phyloP scores from a whole-genome alignment of 2,113 vertebrate species.

The Tachuris rubrigastra region DNA sequence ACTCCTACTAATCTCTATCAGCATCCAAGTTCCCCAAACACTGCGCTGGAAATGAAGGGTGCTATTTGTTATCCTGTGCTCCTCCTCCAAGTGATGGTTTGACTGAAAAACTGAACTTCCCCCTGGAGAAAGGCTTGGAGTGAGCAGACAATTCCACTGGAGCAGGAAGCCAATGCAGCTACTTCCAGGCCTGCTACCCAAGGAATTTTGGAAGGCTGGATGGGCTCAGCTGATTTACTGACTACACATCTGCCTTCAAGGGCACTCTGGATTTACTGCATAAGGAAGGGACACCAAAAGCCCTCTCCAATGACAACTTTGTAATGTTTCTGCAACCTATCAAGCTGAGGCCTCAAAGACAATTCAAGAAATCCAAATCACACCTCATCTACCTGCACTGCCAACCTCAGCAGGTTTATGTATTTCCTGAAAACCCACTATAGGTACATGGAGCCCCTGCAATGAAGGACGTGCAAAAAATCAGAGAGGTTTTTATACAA shows the following conservation, averaged over 20 bases:
- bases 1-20: not conserved
- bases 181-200: not conserved
- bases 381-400: not conserved
- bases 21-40: not conserved
- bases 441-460: rapidly evolving
- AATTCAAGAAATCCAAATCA: not conserved
- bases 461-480: not conserved
- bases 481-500: not conserved
- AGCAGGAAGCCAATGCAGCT: not conserved
- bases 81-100: not conserved
- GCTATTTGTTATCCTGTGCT: not conserved
- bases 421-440: not conserved
- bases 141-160: not conserved
- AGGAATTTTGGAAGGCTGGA: not conserved
- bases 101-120: not conserved
- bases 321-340: not conserved
- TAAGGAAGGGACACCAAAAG: not conserved
- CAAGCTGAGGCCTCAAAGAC: not conserved
- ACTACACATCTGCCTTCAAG: not conserved
- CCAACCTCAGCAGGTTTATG: not conserved
- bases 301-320: not conserved
- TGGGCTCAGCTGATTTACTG: not conserved
- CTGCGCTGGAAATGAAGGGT: not conserved
- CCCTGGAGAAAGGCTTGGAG: not conserved
- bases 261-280: not conserved